Evolutionary conservation across 2,113 vertebrate genomes (phyloP), one percentile per base, ranked within the genome.

Genomic region (Lagenorhynchus albirostris): DNA sequence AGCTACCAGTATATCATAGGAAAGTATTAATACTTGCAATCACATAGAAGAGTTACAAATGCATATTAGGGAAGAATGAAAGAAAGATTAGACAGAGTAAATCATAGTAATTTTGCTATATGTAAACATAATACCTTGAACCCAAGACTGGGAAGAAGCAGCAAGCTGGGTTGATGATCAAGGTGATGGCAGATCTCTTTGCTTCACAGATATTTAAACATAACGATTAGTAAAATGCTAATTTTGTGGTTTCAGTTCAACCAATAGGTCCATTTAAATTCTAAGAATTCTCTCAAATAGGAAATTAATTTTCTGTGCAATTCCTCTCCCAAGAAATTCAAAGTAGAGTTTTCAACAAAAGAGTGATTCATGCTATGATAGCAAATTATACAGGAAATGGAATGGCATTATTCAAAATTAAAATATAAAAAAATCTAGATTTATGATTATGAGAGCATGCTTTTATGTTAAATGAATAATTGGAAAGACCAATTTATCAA

Each of bases 201-300:
- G 17, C 13, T 93, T 73, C 55, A 3, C 0, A 74, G 29, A 62
- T 98, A 97, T 97, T 98, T 98, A 97, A 97, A 96, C 50, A 38
- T 5, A 76, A 33, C 29, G 36, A 73, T 36, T n/a, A 93, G 20
- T 41, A 80, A 95, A 89, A 97, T 95, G 93, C 67, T 97, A 94
- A 98, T 98, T 97, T 93, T 95, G 97, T 93, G 97, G 93, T 38
- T 97, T 97, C 4, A 71, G 36, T 86, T 85, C 70, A 85, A 73
- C 23, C 47, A 88, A 65, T 76, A 65, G 12, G 3, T 25, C 89
- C 25, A 77, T 29, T 83, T 82, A 92, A 96, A 94, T 98, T 97
- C 98, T 91, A 92, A 91, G 97, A 97, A 96, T 77, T 83, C 20
- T 87, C 31, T 5, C 38, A 77, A 94, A 53, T 53, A 89, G 85